phyloP scores from a whole-genome alignment of 2,797 vertebrate species.

The Sebastiscus tertius region DNA sequence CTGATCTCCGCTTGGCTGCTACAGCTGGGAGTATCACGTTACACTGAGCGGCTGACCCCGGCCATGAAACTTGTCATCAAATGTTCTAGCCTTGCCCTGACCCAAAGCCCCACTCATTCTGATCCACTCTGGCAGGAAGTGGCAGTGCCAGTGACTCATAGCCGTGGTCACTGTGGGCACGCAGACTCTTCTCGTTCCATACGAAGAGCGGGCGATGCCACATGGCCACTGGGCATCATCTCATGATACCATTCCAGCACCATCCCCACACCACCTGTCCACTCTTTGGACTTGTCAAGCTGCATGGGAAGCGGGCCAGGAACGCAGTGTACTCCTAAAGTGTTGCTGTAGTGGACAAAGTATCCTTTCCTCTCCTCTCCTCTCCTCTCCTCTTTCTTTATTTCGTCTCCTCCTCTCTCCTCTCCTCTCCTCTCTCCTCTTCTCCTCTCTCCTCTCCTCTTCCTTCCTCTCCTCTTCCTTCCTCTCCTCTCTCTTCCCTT shows the following conservation, averaged over 20 bases:
- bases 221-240: constrained; percentile 78
- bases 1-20: constrained; percentile 31
- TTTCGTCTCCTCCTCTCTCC: constrained; percentile 9
- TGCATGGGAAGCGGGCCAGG: constrained; percentile 74
- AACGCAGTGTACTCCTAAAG: constrained; percentile 76
- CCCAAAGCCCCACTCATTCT: constrained; percentile 63
- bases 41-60: constrained; percentile 43
- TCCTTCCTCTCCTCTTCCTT: constrained; percentile 1
- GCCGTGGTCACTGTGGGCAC: constrained; percentile 64
- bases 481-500: background rate
- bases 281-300: constrained; percentile 76
- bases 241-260: constrained; percentile 74
- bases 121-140: constrained; percentile 75
- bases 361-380: constrained; percentile 32
- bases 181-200: constrained; percentile 66
- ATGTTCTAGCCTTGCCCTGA: constrained; percentile 58
- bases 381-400: constrained; percentile 11
- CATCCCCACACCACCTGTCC: constrained; percentile 82
- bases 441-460: background rate
- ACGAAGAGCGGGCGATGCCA: constrained; percentile 74
- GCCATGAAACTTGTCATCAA: constrained; percentile 45
- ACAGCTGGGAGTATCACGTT: constrained; percentile 19
- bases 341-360: constrained; percentile 50
- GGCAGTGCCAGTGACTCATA: constrained; percentile 72
- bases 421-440: background rate